phyloP scores from a whole-genome alignment of 2,888 invertebrate species.

The Chorisops tibialis region DNA sequence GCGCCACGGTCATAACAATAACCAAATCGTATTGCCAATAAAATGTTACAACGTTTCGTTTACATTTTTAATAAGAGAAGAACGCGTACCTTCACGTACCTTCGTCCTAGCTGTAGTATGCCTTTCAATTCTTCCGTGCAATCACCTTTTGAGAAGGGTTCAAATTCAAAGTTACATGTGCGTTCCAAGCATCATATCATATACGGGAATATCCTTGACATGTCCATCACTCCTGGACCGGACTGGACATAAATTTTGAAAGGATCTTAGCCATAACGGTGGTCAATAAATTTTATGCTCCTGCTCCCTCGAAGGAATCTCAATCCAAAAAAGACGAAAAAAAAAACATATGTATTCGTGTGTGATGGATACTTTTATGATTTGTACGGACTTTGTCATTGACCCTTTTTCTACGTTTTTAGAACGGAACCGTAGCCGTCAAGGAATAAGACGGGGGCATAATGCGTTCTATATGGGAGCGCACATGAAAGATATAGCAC shows the following conservation, averaged over 20 bases:
- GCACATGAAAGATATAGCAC: background rate
- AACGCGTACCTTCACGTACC: background rate
- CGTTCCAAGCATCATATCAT: background rate
- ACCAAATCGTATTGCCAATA: slow-evolving; percentile 27
- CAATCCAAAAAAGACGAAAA: slow-evolving; percentile 17
- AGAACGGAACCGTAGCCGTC: background rate
- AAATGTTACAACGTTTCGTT: slow-evolving; percentile 24
- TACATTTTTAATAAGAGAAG: slow-evolving; percentile 26
- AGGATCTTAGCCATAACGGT: slow-evolving; percentile 12
- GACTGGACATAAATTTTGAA: background rate
- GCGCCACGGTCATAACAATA: slow-evolving; percentile 31
- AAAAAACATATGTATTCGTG: background rate
- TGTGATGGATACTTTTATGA: slow-evolving; percentile 26
- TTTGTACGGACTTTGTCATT: slow-evolving; percentile 18
- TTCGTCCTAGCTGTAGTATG: background rate
- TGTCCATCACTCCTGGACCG: background rate
- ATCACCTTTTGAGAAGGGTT: slow-evolving; percentile 9
- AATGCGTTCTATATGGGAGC: slow-evolving; percentile 1
- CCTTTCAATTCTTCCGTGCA: slow-evolving; percentile 14
- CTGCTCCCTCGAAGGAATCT: slow-evolving; percentile 2
- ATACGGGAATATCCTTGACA: background rate
- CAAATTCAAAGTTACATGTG: background rate
- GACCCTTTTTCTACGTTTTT: slow-evolving; percentile 24
- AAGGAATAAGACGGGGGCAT: slow-evolving; percentile 6
- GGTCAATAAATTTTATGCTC: slow-evolving; percentile 22